A percentile compares a stretch with the other conserved stretches of the same genome.
phyloP scores from a whole-genome alignment of 1,140 invertebrate species.

The Temnothorax nylanderi region DNA sequence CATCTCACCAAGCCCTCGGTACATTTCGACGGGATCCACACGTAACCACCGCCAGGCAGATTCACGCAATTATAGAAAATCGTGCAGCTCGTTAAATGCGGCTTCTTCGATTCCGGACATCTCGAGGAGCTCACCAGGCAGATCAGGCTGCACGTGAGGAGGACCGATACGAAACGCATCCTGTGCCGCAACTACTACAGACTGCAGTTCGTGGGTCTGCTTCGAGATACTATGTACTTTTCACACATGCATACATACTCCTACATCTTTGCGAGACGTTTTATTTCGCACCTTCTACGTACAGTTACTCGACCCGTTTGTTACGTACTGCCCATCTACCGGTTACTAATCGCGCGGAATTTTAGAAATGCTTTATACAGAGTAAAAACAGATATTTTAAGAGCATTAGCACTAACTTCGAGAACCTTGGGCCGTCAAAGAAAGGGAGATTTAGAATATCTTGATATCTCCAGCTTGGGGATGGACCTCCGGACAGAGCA shows the following conservation, averaged over 20 bases:
- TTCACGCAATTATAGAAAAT: constrained; percentile 86
- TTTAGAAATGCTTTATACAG: neutral
- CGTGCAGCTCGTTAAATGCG: constrained; percentile 84
- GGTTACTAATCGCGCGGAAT: neutral
- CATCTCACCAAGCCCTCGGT: constrained; percentile 83
- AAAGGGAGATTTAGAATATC: neutral
- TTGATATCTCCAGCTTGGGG: constrained; percentile 85
- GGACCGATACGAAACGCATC: constrained; percentile 61
- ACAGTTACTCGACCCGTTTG: constrained; percentile 76
- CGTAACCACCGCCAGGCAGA: constrained; percentile 82
- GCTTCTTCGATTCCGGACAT: constrained; percentile 84
- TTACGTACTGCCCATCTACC: neutral
- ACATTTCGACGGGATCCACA: constrained; percentile 86
- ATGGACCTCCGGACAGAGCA: constrained; percentile 88
- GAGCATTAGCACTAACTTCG: neutral
- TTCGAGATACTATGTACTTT: constrained; percentile 71
- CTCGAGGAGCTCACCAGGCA: constrained; percentile 64
- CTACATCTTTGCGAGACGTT: constrained; percentile 51
- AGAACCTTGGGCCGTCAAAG: neutral
- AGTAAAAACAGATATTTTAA: neutral
- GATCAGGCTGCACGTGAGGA: constrained; percentile 62
- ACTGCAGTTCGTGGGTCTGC: constrained; percentile 50
- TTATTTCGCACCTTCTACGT: constrained; percentile 71
- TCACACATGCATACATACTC: constrained; percentile 67
- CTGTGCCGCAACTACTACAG: constrained; percentile 36